Base-by-base conservation (phyloP, 2,797 vertebrate genomes). In the Myiotriccus ornatus region DNA sequence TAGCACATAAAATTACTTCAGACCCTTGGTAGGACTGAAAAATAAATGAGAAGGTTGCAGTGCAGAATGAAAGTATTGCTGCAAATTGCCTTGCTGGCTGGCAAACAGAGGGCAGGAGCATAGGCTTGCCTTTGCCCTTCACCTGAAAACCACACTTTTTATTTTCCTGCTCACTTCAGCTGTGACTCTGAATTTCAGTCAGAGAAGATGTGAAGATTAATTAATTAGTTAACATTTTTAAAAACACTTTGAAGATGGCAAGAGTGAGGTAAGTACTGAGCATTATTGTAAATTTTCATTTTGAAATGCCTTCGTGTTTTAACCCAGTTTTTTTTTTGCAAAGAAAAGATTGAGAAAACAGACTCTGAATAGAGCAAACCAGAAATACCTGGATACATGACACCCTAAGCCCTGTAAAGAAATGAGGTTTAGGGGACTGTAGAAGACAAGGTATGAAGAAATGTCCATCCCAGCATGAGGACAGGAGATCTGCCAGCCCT, bases 201-300 rank as follows among this genome's bases (percentile, higher is more conserved):
- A 50, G 50, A 70, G 71, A 90, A 76, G 60, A 89, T 71, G 65
- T 84, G 88, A 91, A 89, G 76, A 96, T 96, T 88, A 96, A 95
- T 94, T 95, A 86, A 96, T 94, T 87, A 88, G 82, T 91, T 96
- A 95, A 84, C 77, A 87, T 96, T 92, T 90, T 77, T 90, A 93
- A 94, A 95, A 95, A 94, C 88, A 77, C 79, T 92, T 95, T 76
- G 82, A 86, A 94, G 92, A 94, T 88, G 70, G 82, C 41, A 82
- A 77, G 90, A 89, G 70, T 55, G 83, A 92, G 84, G 64, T 78
- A 83, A 96, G 71, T 75, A 81, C 50, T 19, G 75, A 96, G 73
- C 52, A 39, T 75, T 92, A 84, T 55, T 85, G 5, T 16, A 77
- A 64, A 46, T 82, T 89, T 93, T 70, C 9, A 70, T 95, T 93